Percentiles rank a stretch among this genome's conserved stretches.
Evolutionary conservation across 2,113 vertebrate species (phyloP).

Genomic region (Polypterus senegalus): DNA sequence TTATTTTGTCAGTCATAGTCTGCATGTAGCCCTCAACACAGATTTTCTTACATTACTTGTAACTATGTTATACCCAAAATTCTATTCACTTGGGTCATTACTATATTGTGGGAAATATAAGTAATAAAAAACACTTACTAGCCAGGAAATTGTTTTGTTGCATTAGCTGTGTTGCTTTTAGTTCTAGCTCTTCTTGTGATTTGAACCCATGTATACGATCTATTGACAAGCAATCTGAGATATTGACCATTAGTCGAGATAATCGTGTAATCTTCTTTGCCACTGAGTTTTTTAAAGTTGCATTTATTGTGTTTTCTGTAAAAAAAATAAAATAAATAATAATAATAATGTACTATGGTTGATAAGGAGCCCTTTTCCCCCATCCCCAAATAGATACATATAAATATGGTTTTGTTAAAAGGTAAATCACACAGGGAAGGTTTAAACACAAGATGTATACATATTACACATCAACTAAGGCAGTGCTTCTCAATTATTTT

Average conservation of each 20-base stretch:
- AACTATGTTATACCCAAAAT: too few species aligned
- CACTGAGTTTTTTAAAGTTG: conserved; percentile 24
- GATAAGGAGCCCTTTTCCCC: too few species aligned
- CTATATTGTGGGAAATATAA: background rate
- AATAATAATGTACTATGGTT: background rate
- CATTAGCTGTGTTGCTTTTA: conserved; percentile 33
- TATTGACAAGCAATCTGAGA: conserved; percentile 42
- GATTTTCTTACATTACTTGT: too few species aligned
- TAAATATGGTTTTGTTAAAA: too few species aligned
- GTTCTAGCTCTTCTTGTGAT: conserved; percentile 34
- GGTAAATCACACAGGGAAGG: too few species aligned
- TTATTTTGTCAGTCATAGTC: too few species aligned
- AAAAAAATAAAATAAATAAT: conserved; percentile 12
- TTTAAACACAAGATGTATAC: background rate
- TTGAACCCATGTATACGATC: conserved; percentile 42
- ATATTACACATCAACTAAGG: background rate
- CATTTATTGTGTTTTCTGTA: conserved; percentile 25
- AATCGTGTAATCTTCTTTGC: conserved; percentile 30
- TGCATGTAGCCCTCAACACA: too few species aligned
- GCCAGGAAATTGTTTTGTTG: conserved; percentile 44
- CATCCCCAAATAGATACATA: too few species aligned
- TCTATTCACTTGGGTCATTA: background rate
- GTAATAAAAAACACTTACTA: conserved; percentile 34
- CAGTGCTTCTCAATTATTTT: too few species aligned
- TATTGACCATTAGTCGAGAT: conserved; percentile 36